Conservation (phyloP, 2,113 vertebrate genomes). For the Bothrops jararaca region DNA sequence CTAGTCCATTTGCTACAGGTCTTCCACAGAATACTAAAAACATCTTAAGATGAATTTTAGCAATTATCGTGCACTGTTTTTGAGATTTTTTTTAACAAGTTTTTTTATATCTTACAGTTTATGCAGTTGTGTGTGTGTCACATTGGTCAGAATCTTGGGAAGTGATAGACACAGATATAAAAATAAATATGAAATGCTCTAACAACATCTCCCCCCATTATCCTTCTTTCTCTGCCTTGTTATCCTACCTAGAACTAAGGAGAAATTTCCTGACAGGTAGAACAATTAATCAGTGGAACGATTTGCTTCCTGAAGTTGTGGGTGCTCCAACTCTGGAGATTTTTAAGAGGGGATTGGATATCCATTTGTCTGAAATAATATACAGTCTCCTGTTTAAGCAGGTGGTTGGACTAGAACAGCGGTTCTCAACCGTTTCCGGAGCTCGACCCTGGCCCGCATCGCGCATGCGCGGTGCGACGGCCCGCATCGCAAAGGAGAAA, state of each 20-base stretch:
- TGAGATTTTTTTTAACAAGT: not conserved
- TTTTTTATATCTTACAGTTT: not conserved
- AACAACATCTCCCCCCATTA: not conserved
- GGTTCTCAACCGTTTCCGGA: too few relatives aligned
- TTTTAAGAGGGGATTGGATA: not conserved
- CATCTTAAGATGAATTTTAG: not conserved
- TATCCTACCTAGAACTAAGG: not conserved
- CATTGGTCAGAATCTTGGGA: not conserved
- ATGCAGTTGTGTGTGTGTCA: not conserved
- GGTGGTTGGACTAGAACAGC: not conserved
- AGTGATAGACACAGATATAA: not conserved
- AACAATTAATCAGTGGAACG: not conserved
- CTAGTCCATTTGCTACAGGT: not conserved
- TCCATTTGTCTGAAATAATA: not conserved
- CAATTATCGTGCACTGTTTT: not conserved
- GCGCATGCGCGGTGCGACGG: too few relatives aligned
- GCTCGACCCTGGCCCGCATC: too few relatives aligned
- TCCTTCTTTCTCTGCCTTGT: not conserved
- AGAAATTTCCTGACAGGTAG: not conserved
- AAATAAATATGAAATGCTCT: not conserved
- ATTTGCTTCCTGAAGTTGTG: not conserved
- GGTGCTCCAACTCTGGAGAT: not conserved
- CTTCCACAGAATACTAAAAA: not conserved
- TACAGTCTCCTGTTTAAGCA: not conserved
- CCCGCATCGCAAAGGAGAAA: too few relatives aligned